Conservation (phyloP, 2,888 invertebrate species). For the Spodoptera picta region DNA sequence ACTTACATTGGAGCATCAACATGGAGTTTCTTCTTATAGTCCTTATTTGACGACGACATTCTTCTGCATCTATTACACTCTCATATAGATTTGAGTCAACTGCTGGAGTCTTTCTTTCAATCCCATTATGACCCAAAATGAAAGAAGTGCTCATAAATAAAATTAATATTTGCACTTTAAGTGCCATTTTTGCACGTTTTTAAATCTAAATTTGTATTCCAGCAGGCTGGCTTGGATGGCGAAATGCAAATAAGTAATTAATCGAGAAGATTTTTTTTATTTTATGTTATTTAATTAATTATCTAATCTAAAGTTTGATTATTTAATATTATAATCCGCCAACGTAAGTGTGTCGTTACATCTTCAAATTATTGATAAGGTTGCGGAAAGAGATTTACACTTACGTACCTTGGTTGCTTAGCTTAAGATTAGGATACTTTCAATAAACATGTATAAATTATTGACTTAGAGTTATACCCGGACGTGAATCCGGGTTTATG, state of each 20-base stretch:
- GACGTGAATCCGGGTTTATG: too few species aligned
- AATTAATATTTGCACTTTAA: constrained; percentile 4
- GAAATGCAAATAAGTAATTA: constrained; percentile 8
- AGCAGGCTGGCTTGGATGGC: neutral
- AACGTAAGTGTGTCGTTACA: neutral
- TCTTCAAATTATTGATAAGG: constrained; percentile 11
- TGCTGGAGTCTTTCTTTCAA: constrained; percentile 7
- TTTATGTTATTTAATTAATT: constrained; percentile 4
- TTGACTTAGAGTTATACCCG: too few species aligned
- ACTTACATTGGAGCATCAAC: constrained; percentile 45
- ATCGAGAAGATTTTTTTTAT: constrained; percentile 23
- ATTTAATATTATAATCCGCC: constrained; percentile 1
- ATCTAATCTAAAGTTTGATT: constrained; percentile 27
- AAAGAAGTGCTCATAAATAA: constrained; percentile 16
- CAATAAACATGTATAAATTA: neutral
- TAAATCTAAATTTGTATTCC: neutral
- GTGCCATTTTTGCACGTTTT: constrained; percentile 13
- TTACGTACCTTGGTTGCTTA: constrained; percentile 7
- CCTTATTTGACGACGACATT: constrained; percentile 40
- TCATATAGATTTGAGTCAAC: constrained; percentile 28
- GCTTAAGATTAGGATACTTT: neutral
- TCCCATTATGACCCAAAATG: constrained; percentile 19
- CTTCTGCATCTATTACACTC: constrained; percentile 36
- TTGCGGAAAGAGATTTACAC: constrained; percentile 13
- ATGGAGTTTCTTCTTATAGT: constrained; percentile 32